phyloP scores from a whole-genome alignment of 2,113 vertebrate species.

The Mionectes macconnelli region DNA sequence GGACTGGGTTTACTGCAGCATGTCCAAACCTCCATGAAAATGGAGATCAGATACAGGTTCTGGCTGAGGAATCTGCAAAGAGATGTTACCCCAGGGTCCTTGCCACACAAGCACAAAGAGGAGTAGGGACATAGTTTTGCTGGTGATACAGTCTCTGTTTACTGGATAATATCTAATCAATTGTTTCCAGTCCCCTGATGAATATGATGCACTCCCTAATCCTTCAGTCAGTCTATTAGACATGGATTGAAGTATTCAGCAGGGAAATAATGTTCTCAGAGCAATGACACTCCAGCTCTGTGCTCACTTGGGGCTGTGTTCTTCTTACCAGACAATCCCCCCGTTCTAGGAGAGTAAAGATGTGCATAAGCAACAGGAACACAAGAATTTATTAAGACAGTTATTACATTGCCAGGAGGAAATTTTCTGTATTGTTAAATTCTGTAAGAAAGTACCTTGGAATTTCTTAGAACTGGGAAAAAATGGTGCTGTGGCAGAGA shows the following conservation, averaged over 20 bases:
- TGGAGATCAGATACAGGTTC: constrained; percentile 21
- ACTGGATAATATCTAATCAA: constrained; percentile 40
- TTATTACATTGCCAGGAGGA: not conserved
- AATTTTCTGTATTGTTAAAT: not conserved
- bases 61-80: not conserved
- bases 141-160: constrained; percentile 26
- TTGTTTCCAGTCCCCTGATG: constrained; percentile 36
- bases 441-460: not conserved
- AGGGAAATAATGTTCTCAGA: not conserved
- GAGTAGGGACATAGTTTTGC: not conserved
- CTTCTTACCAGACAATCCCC: not conserved
- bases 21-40: not conserved
- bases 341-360: not conserved
- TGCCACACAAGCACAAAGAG: not conserved
- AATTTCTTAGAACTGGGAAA: not conserved
- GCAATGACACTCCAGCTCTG: not conserved
- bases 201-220: not conserved
- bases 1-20: not conserved
- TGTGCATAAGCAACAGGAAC: not conserved
- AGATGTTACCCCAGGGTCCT: not conserved
- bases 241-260: not conserved
- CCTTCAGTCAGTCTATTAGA: not conserved
- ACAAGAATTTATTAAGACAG: not conserved
- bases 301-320: not conserved
- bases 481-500: not conserved